Evolutionary conservation across 2,797 vertebrate genomes (phyloP), one percentile per base, ranked within the genome.

Genomic region (Florisuga fusca): DNA sequence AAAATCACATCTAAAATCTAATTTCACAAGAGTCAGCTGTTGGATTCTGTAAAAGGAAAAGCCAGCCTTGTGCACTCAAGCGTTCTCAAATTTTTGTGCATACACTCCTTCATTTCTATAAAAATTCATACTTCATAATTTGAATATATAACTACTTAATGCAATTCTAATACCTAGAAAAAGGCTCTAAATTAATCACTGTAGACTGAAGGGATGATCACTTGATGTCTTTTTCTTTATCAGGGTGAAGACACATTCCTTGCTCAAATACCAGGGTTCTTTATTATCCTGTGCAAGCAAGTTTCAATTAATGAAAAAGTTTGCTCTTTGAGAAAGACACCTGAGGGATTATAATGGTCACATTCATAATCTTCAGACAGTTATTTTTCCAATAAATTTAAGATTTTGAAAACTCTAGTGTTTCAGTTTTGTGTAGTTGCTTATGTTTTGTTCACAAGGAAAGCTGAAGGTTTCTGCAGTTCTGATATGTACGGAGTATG

Each of bases 401-500:
- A 43, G 6, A 43, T 43, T 87, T 59, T 51, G 4, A 0, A 13
- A 36, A 48, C 10, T 53, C 19, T 8, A 19, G 5, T 45, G n/a
- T 38, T 72, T 36, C 33, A 29, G 6, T 72, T 41, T 20, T 31
- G 17, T 80, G 9, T 51, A 12, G 1, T 83, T 76, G 34, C 15
- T 80, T 62, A 21, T 0, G 0, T n/a, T 78, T 77, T 74, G 12
- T 59, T 66, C 13, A 25, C 38, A 58, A n/a, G 20, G 22, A 62
- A 54, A 2, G 46, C 21, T 68, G 36, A 64, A 63, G 5, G 12
- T 72, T 84, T 6, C 23, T 19, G 10, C 67, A 11, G 61, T 3
- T 6, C 4, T 53, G 8, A 4, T 12, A 25, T 8, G 2, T 27
- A 25, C 79, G 23, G 2, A 9, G 1, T 20, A 43, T 41, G 38